Conservation (phyloP, 2,888 invertebrate species). For the Chalcosyrphus nemorum region DNA sequence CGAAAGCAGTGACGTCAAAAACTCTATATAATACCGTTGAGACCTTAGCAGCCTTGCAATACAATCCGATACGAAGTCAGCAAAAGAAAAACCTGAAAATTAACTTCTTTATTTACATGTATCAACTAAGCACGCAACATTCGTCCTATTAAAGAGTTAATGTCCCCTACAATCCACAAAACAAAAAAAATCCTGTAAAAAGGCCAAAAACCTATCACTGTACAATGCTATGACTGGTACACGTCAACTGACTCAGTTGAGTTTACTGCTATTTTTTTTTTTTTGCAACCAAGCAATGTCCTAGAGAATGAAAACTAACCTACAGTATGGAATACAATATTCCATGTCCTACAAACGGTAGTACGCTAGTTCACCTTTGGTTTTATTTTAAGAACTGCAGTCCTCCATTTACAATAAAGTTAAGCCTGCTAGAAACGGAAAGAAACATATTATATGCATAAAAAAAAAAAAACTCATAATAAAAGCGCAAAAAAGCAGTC, state of each 20-base stretch:
- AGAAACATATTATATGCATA: not conserved
- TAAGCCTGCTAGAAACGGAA: not conserved
- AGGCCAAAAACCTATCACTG: slow-evolving; percentile 36
- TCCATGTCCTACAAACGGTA: not conserved
- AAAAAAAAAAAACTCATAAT: not conserved
- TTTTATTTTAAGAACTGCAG: slow-evolving; percentile 60
- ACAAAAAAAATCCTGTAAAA: slow-evolving; percentile 7
- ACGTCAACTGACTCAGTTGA: slow-evolving; percentile 48
- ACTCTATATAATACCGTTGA: slow-evolving; percentile 22
- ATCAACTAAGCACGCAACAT: slow-evolving; percentile 72
- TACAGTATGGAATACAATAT: slow-evolving; percentile 3
- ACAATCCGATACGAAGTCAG: slow-evolving; percentile 17
- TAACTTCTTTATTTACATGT: slow-evolving; percentile 25
- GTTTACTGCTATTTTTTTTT: slow-evolving; percentile 8
- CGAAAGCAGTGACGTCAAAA: slow-evolving; percentile 35
- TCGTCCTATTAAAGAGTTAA: slow-evolving; percentile 69
- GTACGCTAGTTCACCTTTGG: slow-evolving; percentile 6
- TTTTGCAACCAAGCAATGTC: slow-evolving; percentile 11
- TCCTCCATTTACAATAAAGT: slow-evolving; percentile 5
- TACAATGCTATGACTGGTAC: slow-evolving; percentile 66
- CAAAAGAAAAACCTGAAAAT: slow-evolving; percentile 21
- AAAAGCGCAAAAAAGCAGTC: slow-evolving; percentile 17
- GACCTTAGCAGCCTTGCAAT: slow-evolving; percentile 43
- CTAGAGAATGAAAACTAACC: slow-evolving; percentile 41
- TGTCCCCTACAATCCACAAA: slow-evolving; percentile 35